Evolutionary conservation across 1,140 invertebrate genomes (phyloP), one percentile per base, ranked within the genome.

Genomic region (Drosophila varians): DNA sequence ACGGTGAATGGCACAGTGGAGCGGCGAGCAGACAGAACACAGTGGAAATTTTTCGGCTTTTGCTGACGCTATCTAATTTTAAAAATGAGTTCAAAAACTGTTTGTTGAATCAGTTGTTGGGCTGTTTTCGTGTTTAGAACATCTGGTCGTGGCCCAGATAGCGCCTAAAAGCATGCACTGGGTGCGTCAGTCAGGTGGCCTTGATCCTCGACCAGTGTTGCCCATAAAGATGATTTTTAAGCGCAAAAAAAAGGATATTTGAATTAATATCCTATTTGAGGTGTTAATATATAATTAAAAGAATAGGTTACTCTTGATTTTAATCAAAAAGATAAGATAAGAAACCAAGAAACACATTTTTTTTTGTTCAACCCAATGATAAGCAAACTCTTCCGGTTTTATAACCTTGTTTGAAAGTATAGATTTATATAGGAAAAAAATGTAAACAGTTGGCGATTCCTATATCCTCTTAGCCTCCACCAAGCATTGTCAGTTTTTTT

Each of bases 41-140:
- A 72, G 69, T 72, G 69, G 69, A 72, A 72, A 72, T 52, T 72
- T 72, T 72, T 72, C 16, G 42, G 42, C 45, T 53, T 71, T 72
- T 72, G 69, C 68, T 72, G 69, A 62, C 69, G 56, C 69, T 72
- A 43, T 72, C 68, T 61, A 62, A 61, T 40, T 72, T 72, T 51
- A 46, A 71, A 51, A 71, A 71, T 51, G 34, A 71, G 68, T 71
- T 71, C 68, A 52, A 23, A n/a, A 38, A 69, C 43, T 55, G 61
- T 31, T 73, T 84, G 47, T 71, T 78, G 51, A 74, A 73, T 82
- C 77, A 82, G 72, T 80, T 82, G 77, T 9, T 43, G 56, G 47
- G 45, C 16, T 45, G 40, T n/a, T n/a, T n/a, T n/a, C 43, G 12
- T 34, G 34, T 23, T 12, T 36, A 18, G n/a, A 55, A 55, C 65